Evolutionary conservation across 2,797 vertebrate genomes (phyloP).

Genomic region (Xiphorhynchus erythropygius): DNA sequence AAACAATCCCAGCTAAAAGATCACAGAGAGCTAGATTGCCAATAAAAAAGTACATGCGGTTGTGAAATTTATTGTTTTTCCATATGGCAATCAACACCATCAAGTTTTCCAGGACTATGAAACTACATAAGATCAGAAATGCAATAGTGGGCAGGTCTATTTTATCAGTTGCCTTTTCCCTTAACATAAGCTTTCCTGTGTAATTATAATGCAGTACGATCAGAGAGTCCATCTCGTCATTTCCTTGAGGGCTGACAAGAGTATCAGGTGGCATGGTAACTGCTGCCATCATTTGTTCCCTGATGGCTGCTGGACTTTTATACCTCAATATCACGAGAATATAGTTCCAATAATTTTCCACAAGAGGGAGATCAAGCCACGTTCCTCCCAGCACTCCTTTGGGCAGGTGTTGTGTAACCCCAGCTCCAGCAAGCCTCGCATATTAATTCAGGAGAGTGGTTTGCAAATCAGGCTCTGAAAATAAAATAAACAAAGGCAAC

Average conservation of each 20-base stretch:
- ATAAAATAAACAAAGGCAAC: background rate
- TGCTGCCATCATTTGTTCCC: conserved; percentile 53
- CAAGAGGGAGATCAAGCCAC: conserved; percentile 71
- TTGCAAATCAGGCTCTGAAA: conserved; percentile 35
- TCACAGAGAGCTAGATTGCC: conserved; percentile 95
- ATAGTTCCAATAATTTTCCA: conserved; percentile 57
- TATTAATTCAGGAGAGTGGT: background rate
- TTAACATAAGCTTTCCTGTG: conserved; percentile 85
- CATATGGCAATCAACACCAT: conserved; percentile 93
- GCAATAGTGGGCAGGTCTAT: conserved; percentile 76
- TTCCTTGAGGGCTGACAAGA: background rate
- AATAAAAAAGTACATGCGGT: conserved; percentile 98
- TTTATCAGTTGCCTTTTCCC: conserved; percentile 63
- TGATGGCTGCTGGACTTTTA: background rate
- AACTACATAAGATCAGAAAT: conserved; percentile 86
- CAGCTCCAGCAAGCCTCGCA: background rate
- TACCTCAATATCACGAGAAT: background rate
- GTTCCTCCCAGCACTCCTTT: conserved; percentile 10
- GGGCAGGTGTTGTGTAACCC: background rate
- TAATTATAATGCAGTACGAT: conserved; percentile 86
- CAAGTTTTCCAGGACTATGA: conserved; percentile 93
- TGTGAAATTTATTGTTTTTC: conserved; percentile 94
- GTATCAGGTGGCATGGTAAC: background rate
- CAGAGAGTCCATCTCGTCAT: conserved; percentile 60
- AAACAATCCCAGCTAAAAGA: conserved; percentile 88